phyloP scores from a whole-genome alignment of 2,797 vertebrate genomes.

The Esox masquinongy region DNA sequence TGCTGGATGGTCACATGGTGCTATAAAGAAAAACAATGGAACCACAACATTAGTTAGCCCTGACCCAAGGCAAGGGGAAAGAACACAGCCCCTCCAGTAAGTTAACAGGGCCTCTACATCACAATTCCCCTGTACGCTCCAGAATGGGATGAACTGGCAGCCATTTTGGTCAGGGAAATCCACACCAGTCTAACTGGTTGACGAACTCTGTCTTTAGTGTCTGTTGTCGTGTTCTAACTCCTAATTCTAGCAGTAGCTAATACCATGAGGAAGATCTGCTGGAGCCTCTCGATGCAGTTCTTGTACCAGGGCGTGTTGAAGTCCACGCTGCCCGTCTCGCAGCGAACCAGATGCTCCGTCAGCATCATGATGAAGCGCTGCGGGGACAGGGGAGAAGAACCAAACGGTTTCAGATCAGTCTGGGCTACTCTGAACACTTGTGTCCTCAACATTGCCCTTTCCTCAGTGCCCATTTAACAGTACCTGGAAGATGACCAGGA shows the following conservation, averaged over 20 bases:
- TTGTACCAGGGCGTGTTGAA: conserved; percentile 95
- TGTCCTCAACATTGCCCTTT: neutral
- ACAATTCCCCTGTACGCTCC: no score
- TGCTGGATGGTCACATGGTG: conserved; percentile 97
- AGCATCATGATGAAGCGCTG: conserved; percentile 98
- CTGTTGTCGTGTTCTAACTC: no score
- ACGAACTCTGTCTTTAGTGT: no score
- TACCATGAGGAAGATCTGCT: conserved; percentile 97
- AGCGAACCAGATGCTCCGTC: conserved; percentile 95
- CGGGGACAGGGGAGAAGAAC: conserved; percentile 2
- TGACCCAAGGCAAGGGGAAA: no score
- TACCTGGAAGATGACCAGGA: conserved; percentile 90
- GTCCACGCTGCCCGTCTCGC: conserved; percentile 91
- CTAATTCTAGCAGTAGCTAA: neutral
- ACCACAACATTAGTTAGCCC: neutral
- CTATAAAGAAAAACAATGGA: conserved; percentile 62
- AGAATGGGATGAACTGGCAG: no score
- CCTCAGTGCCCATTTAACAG: neutral
- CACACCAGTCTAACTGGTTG: no score
- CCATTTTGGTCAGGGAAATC: no score
- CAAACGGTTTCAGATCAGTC: neutral
- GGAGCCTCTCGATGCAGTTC: conserved; percentile 93
- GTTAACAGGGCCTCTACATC: no score
- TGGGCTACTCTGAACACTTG: neutral
- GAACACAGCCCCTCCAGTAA: no score